Evolutionary conservation across 2,113 vertebrate genomes (phyloP), one percentile per base, ranked within the genome.

Genomic region (Petromus typicus): DNA sequence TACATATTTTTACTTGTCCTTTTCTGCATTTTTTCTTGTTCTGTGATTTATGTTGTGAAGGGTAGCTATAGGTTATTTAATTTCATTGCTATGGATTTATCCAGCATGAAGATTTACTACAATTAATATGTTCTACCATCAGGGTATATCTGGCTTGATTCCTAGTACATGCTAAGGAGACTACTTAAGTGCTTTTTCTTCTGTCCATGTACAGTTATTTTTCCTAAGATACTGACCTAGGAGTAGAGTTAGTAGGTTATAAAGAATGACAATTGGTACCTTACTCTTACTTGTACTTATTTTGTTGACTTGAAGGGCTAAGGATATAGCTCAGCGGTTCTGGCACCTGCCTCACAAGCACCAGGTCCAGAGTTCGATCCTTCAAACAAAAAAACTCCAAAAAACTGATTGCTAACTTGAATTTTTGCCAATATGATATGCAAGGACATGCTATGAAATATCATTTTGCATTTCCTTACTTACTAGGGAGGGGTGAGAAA

Each of bases 21-120:
- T 78, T 91, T 80, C 20, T 61, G 34, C 40, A 20, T 86, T 63
- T 48, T 54, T 14, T 12, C 61, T 22, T 80, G n/a, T 84, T 25
- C 91, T 79, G 37, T 89, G n/a, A 34, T 69, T 82, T 67, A 10
- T 48, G 16, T 90, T 87, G 8, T 85, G n/a, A 90, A 88, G 89
- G n/a, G 1, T 48, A 63, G 57, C 51, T 27, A 5, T 79, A 43
- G 22, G 13, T 89, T 86, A 48, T 80, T 91, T 71, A 34, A 37
- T 86, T 86, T 93, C 12, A 51, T 25, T 91, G 48, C 76, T 95
- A 30, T 8, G 4, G 23, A 32, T 93, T 84, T 88, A 85, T 78
- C 30, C n/a, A 56, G 37, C 89, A 18, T 91, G 43, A 71, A 94
- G 57, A 57, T 91, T 75, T 88, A 57, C n/a, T 66, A 51, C 13